Evolutionary conservation across 2,113 vertebrate genomes (phyloP).

Genomic region (Takifugu bimaculatus): DNA sequence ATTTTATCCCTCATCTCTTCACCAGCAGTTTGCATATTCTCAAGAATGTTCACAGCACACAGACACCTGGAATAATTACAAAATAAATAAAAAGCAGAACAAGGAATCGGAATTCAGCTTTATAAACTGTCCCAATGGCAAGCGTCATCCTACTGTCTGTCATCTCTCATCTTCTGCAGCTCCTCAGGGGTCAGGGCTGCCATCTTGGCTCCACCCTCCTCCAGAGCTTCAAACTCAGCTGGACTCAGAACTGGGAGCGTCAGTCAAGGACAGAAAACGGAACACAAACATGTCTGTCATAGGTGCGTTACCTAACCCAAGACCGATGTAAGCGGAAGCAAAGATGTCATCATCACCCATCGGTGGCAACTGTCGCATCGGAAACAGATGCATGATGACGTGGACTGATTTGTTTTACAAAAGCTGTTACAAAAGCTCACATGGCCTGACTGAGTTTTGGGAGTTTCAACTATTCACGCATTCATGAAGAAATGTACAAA

Average conservation of each 20-base stretch:
- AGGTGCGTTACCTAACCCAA: no score
- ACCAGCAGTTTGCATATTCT: constrained; percentile 68
- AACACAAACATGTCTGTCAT: neutral
- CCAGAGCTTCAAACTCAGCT: constrained; percentile 78
- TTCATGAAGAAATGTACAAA: constrained; percentile 23
- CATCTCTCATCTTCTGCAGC: constrained; percentile 75
- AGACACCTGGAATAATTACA: constrained; percentile 41
- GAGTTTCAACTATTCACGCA: neutral
- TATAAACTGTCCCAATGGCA: no score
- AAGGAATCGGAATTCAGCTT: neutral
- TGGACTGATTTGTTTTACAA: no score
- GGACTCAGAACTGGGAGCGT: constrained; percentile 77
- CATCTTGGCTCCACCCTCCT: constrained; percentile 73
- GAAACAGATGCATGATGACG: no score
- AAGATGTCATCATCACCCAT: no score
- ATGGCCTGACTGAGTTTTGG: no score
- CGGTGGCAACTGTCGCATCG: no score
- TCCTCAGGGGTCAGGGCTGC: constrained; percentile 74
- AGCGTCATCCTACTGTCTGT: constrained; percentile 70
- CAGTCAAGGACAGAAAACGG: constrained; percentile 62
- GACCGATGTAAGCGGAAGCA: no score
- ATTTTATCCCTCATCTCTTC: constrained; percentile 69
- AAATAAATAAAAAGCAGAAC: neutral
- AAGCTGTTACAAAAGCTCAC: no score
- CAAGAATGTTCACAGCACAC: constrained; percentile 79